These are phyloP conservation scores for Anagrus nilaparvatae DNA, from an alignment of 1,140 invertebrate species.

Conservation along the genomic window DNA sequence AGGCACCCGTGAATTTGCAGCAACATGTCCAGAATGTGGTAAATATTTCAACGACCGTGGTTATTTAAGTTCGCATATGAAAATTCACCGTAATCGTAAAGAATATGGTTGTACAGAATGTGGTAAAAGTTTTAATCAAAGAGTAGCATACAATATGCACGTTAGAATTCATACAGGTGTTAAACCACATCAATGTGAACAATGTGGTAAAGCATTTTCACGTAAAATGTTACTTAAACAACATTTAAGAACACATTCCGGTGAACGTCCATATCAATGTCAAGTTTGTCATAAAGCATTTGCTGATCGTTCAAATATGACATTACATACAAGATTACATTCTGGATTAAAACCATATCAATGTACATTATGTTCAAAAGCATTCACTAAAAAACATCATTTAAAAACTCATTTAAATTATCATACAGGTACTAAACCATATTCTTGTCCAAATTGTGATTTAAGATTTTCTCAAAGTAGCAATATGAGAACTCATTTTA, in stretches of 20 bases:
- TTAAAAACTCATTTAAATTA: constrained; percentile 78
- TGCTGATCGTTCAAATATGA: constrained; percentile 75
- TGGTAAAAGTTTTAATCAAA: constrained; percentile 68
- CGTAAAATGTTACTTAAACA: constrained; percentile 71
- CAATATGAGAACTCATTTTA: constrained; percentile 68
- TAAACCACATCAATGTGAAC: constrained; percentile 74
- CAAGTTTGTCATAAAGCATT: constrained; percentile 61
- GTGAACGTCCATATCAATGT: constrained; percentile 66
- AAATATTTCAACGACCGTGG: constrained; percentile 69
- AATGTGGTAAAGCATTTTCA: constrained; percentile 80
- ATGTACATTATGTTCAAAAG: constrained; percentile 73
- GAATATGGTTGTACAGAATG: constrained; percentile 66
- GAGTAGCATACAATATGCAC: constrained; percentile 76
- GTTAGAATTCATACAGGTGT: constrained; percentile 69
- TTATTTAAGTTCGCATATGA: constrained; percentile 68
- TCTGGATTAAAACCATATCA: constrained; percentile 79
- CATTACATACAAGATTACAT: constrained; percentile 64
- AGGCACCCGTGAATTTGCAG: constrained; percentile 63
- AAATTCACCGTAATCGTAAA: constrained; percentile 66
- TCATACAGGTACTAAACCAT: constrained; percentile 66
- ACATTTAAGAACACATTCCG: constrained; percentile 65
- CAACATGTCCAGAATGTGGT: constrained; percentile 63
- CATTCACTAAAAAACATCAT: constrained; percentile 79
- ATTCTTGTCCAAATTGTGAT: constrained; percentile 61
- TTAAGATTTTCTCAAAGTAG: constrained; percentile 66